These are phyloP conservation scores for Plestiodon gilberti DNA, from an alignment of 2,113 vertebrate genomes.

Conservation along the genomic window DNA sequence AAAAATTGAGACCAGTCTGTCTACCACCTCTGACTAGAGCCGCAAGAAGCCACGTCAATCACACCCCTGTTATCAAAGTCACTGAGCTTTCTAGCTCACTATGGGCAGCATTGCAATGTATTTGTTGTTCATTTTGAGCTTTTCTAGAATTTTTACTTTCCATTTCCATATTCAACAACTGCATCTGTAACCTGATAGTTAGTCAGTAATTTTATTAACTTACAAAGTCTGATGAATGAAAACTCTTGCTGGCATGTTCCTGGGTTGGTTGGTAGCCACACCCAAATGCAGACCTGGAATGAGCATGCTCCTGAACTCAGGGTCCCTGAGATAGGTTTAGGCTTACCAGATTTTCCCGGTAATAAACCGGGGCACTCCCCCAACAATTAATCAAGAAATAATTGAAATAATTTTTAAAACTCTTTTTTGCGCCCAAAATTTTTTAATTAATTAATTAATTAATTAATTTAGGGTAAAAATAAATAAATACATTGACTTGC, in stretches of 20 bases:
- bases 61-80: not conserved
- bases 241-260: not conserved
- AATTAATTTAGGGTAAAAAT: too few relatives aligned
- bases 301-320: not conserved
- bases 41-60: not conserved
- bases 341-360: too few relatives aligned
- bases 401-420: too few relatives aligned
- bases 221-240: not conserved
- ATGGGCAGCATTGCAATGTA: not conserved
- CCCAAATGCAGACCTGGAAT: not conserved
- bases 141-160: not conserved
- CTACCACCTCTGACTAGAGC: not conserved
- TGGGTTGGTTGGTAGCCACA: not conserved
- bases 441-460: too few relatives aligned
- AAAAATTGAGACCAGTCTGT: slow-evolving; percentile 6
- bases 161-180: not conserved
- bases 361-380: too few relatives aligned
- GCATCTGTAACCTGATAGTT: not conserved
- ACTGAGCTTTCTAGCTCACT: not conserved
- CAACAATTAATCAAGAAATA: too few relatives aligned
- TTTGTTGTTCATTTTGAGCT: not conserved
- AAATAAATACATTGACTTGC: too few relatives aligned
- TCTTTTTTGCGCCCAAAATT: too few relatives aligned
- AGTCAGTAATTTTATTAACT: not conserved
- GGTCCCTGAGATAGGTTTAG: not conserved